Base-by-base conservation (phyloP, 2,797 vertebrate species). In the Typhlichthys eigenmanni region DNA sequence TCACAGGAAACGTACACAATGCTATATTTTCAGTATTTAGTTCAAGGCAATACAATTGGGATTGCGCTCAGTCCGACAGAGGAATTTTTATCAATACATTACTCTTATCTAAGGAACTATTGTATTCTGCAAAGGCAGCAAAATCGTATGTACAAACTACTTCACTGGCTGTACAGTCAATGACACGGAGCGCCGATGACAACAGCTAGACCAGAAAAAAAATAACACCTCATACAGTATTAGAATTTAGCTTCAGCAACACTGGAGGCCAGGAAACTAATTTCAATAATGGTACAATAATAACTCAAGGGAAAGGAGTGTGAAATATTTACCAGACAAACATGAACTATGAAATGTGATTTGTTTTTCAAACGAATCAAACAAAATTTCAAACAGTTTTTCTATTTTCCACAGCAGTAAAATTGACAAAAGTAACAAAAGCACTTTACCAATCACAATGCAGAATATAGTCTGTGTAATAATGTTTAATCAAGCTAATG, bases 401-500 rank as follows among this genome's bases (percentile, higher is more conserved):
- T 38, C 17, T 34, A 13, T 3, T 34, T 14, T 58, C 52, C 11
- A 19, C 48, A 69, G 14, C 66, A 56, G 53, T 24, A 12, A 62
- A 46, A 6, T n/a, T 11, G 43, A 62, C 59, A 57, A 57, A 47
- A 55, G 57, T 49, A 47, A 12, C 60, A 51, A 13, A 54, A 7
- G 13, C 17, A 34, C 59, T 16, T 19, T 47, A 12, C 32, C 14
- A 19, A 38, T 57, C 47, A 51, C 66, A 49, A 53, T 17, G 47
- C 13, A 57, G 47, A 68, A 29, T 32, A 68, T 34, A 16, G 45
- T 56, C 59, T 29, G 59, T 54, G 47, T 46, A 51, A 59, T 47
- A 45, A 13, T 24, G 54, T 57, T 62, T 51, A 68, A 68, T 68
- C 59, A 68, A 17, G 66, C 59, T 46, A 68, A 52, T 62, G 14